phyloP scores from a whole-genome alignment of 2,113 vertebrate species.

The Ammodytes marinus region DNA sequence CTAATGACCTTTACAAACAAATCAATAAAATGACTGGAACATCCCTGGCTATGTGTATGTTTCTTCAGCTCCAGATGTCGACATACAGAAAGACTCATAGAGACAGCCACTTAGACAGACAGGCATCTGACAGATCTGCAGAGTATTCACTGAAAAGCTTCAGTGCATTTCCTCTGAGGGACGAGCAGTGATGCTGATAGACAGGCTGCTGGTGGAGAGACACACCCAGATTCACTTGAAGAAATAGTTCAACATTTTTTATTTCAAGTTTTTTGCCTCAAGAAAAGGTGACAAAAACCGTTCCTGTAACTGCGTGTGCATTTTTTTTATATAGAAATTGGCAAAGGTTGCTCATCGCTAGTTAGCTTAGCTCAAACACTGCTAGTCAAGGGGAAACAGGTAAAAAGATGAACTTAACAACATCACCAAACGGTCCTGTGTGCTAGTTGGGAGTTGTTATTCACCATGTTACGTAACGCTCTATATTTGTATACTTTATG shows the following conservation, averaged over 20 bases:
- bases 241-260: too few species aligned
- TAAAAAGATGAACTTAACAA: too few species aligned
- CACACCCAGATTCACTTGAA: slow-evolving; percentile 52
- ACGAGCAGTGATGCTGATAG: slow-evolving; percentile 14
- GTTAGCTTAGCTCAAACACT: too few species aligned
- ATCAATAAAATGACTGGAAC: neutral
- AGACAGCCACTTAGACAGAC: neutral
- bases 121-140: slow-evolving; percentile 1
- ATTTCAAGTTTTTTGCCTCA: too few species aligned
- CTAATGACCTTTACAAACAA: neutral
- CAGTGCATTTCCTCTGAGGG: slow-evolving; percentile 8
- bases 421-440: too few species aligned
- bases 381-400: too few species aligned
- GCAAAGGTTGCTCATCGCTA: too few species aligned
- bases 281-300: neutral
- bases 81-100: neutral
- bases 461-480: too few species aligned
- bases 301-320: too few species aligned
- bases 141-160: neutral
- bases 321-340: too few species aligned
- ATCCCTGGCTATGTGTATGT: neutral
- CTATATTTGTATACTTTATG: too few species aligned
- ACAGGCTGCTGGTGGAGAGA: slow-evolving; percentile 42
- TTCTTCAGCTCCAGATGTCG: neutral
- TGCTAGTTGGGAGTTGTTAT: too few species aligned